Conservation (phyloP, 1,140 invertebrate genomes). For the Hycleus cichorii region DNA sequence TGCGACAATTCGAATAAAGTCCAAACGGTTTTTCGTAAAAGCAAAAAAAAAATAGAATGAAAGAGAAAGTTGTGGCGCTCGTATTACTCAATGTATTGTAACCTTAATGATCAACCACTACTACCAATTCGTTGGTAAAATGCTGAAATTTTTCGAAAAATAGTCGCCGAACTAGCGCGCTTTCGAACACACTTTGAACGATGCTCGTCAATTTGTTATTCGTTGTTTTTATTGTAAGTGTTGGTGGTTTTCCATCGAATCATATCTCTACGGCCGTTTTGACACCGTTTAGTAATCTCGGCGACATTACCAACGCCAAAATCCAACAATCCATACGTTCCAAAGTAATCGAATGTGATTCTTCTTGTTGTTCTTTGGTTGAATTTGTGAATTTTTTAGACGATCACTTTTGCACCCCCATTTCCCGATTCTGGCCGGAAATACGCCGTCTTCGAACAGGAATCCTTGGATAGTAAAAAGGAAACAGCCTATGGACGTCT, state of each 20-base stretch:
- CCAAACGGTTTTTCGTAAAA: too few relatives aligned
- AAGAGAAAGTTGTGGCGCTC: too few relatives aligned
- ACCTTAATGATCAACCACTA: too few relatives aligned
- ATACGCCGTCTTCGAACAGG: conserved; percentile 28
- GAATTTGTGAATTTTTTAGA: conserved; percentile 13
- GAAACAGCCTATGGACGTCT: conserved; percentile 42
- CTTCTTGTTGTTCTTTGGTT: neutral
- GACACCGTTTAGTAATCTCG: conserved; percentile 19
- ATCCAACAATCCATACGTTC: conserved; percentile 15
- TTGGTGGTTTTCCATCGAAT: neutral
- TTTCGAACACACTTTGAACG: too few relatives aligned
- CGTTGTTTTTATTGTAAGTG: too few relatives aligned
- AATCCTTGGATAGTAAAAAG: conserved; percentile 27
- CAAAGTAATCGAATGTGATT: conserved; percentile 16
- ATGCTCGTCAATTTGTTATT: too few relatives aligned
- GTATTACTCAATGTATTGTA: too few relatives aligned
- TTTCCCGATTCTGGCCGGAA: conserved; percentile 32
- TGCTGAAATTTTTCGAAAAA: too few relatives aligned
- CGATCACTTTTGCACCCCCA: conserved; percentile 15
- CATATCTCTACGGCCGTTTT: neutral
- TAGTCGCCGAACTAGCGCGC: too few relatives aligned
- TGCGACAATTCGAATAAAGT: too few relatives aligned
- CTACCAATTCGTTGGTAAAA: too few relatives aligned
- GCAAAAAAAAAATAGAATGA: too few relatives aligned
- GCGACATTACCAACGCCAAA: conserved; percentile 17